Percentiles rank a stretch among this genome's conserved stretches.
phyloP scores from a whole-genome alignment of 2,888 invertebrate species.

The Orgyia antiqua region DNA sequence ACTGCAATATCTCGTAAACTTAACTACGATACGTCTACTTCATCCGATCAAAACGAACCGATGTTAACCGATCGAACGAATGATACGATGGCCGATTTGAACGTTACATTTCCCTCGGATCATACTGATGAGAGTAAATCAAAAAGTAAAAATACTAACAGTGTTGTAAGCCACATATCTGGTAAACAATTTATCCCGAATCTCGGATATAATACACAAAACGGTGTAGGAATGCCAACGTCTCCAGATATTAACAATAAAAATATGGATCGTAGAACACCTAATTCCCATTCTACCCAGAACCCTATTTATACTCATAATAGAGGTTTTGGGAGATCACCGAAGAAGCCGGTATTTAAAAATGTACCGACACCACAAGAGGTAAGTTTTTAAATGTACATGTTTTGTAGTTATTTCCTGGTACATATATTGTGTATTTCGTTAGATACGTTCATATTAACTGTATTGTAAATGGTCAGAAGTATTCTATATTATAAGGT shows the following conservation, averaged over 20 bases:
- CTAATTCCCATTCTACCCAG: no score
- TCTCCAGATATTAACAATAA: constrained; percentile 39
- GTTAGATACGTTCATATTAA: background rate
- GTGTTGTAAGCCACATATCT: constrained; percentile 9
- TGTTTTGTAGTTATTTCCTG: background rate
- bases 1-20: constrained; percentile 40
- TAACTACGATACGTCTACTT: constrained; percentile 53
- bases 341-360: constrained; percentile 14
- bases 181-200: constrained; percentile 26
- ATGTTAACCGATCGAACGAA: constrained; percentile 67
- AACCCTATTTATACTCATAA: no score
- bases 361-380: constrained; percentile 39
- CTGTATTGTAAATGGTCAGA: no score
- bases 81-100: constrained; percentile 69
- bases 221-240: constrained; percentile 14
- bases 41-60: constrained; percentile 52
- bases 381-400: constrained; percentile 34
- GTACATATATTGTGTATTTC: background rate
- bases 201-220: constrained; percentile 17
- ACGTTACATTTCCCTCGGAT: constrained; percentile 67
- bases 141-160: constrained; percentile 13
- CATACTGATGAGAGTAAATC: constrained; percentile 39
- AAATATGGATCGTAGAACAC: constrained; percentile 24
- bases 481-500: background rate
- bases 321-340: constrained; percentile 7